Base-by-base conservation (phyloP, 92 coral and sea anemone species). In the Palythoa heliodiscus region DNA sequence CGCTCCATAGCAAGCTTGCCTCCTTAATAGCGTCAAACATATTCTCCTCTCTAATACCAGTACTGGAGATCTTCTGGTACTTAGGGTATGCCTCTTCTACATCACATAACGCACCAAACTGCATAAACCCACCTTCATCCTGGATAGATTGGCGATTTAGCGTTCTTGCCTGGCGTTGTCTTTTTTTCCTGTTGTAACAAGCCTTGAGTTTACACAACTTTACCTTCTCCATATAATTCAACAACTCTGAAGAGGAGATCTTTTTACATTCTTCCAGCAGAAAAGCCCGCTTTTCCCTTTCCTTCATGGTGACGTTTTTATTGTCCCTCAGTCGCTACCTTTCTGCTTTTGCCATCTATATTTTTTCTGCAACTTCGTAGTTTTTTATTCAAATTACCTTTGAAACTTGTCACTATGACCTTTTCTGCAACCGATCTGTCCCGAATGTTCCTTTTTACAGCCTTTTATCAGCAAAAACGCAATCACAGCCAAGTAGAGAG, bases 381-480 rank as follows among this genome's bases (percentile, higher is more conserved):
- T 23, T 66, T 24, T 66, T 12, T 66, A 13, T 23, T 66, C 71
- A 24, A 66, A 23, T 11, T 7, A 1, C 14, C 71, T 20, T 66
- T 20, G 25, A 2, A 23, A 5, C 71, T 66, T 70, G 20, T 70
- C 75, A 38, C 75, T 70, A 2, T 13, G n/a, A 11, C 48, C 48
- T 70, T 25, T 70, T 38, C 11, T 23, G 48, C 19, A 22, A 12
- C 50, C 14, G 37, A 52, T 38, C 50, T 70, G 50, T 35, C 48
- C 48, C 4, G 73, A 35, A 54, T 60, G 54, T 69, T 43, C 47
- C 70, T 86, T 86, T 70, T 78, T 85, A 86, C 71, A 86, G 25
- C 89, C 79, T 53, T 86, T 70, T 38, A 86, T 53, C 22, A 86
- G 39, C 70, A 86, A 78, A 57, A 61, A 78, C 48, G 86, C 89